phyloP scores from a whole-genome alignment of 2,797 vertebrate genomes.

The Helostoma temminkii region DNA sequence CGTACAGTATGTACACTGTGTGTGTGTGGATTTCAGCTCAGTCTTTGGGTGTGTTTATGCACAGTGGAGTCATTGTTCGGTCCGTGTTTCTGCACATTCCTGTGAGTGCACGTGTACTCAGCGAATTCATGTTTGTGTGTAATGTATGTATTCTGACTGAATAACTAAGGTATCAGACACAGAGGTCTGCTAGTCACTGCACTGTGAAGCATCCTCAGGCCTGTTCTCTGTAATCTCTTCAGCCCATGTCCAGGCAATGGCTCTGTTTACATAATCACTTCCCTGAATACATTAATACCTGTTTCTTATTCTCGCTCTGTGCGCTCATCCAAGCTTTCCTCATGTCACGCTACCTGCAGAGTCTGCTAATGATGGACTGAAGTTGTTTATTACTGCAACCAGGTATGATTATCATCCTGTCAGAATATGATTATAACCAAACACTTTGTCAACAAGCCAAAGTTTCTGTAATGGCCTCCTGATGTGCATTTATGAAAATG shows the following conservation, averaged over 20 bases:
- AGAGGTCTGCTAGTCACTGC: constrained; percentile 31
- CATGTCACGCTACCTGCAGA: constrained; percentile 32
- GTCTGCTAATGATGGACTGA: constrained; percentile 50
- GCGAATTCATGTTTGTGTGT: constrained; percentile 5
- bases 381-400: constrained; percentile 47
- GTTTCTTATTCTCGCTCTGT: constrained; percentile 49
- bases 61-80: background rate
- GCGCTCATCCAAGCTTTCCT: constrained; percentile 42
- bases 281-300: constrained; percentile 59
- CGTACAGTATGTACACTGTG: background rate
- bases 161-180: constrained; percentile 64
- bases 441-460: constrained; percentile 52
- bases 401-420: constrained; percentile 49
- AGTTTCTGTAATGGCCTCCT: constrained; percentile 40
- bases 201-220: constrained; percentile 57
- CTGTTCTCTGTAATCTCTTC: constrained; percentile 53
- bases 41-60: constrained; percentile 22
- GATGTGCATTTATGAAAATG: constrained; percentile 44
- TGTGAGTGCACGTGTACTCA: constrained; percentile 9
- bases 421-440: constrained; percentile 25
- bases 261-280: constrained; percentile 69
- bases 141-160: constrained; percentile 41
- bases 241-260: constrained; percentile 54
- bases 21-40: constrained; percentile 3
- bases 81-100: constrained; percentile 25